A percentile compares a stretch with the other conserved stretches of the same genome.
phyloP scores from a whole-genome alignment of 2,797 vertebrate species.

The Cephalopachus bancanus region DNA sequence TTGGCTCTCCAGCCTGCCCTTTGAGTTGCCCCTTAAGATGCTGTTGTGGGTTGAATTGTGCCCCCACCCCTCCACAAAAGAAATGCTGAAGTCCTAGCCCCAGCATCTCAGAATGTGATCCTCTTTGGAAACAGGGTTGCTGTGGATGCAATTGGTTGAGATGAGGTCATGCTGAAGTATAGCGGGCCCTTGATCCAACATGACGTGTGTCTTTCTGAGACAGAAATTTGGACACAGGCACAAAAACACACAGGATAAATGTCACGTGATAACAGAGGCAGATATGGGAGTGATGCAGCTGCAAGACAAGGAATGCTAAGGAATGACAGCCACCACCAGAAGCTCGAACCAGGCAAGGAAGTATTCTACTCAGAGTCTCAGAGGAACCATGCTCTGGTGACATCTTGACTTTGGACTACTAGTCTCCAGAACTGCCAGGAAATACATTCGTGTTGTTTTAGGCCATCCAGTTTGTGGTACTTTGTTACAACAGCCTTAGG shows the following conservation, averaged over 20 bases:
- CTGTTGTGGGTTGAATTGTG: neutral
- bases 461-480: neutral
- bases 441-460: neutral
- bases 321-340: neutral
- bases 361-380: neutral
- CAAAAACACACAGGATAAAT: neutral
- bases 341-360: neutral
- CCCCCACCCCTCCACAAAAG: neutral
- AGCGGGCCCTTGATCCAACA: neutral
- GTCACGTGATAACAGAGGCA: neutral
- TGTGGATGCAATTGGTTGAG: neutral
- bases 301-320: neutral
- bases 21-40: neutral
- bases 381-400: neutral
- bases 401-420: neutral
- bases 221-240: neutral
- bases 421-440: neutral
- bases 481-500: neutral
- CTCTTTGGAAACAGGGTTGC: neutral
- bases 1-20: neutral
- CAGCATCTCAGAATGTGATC: neutral
- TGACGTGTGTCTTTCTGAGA: neutral
- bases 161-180: neutral
- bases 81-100: neutral
- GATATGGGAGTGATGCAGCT: neutral